phyloP scores from a whole-genome alignment of 2,888 invertebrate genomes.

The Morpho helenor region DNA sequence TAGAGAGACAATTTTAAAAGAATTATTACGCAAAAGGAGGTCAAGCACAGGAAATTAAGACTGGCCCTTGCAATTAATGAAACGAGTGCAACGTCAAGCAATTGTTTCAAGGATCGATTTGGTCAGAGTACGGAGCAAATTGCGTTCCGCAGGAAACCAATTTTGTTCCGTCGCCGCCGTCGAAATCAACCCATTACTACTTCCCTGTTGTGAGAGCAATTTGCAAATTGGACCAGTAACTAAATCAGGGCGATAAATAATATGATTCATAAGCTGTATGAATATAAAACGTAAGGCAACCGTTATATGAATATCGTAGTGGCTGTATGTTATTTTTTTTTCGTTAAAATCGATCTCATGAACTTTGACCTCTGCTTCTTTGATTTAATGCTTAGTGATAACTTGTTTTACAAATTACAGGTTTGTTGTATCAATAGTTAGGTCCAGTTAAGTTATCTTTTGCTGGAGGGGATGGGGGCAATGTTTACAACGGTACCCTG shows the following conservation, averaged over 20 bases:
- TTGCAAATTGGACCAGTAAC: conserved; percentile 40
- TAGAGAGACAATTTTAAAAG: neutral
- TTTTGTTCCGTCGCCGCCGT: conserved; percentile 45
- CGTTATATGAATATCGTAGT: too few species aligned
- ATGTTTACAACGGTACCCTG: too few species aligned
- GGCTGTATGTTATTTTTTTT: too few species aligned
- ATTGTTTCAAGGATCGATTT: conserved; percentile 35
- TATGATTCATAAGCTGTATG: conserved; percentile 2
- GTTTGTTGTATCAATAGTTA: too few species aligned
- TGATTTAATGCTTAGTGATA: too few species aligned
- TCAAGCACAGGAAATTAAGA: conserved; percentile 14
- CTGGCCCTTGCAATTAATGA: conserved; percentile 12
- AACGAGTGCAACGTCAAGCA: conserved; percentile 13
- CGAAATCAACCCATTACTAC: conserved; percentile 52
- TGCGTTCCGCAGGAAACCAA: conserved; percentile 59
- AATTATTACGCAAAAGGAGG: conserved; percentile 6
- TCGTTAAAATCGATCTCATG: too few species aligned
- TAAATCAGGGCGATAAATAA: conserved; percentile 9
- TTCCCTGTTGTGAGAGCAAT: conserved; percentile 42
- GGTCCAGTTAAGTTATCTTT: too few species aligned
- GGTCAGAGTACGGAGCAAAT: conserved; percentile 43
- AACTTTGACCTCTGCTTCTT: too few species aligned
- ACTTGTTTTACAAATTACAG: too few species aligned
- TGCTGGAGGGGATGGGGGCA: too few species aligned
- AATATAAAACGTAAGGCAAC: neutral